Evolutionary conservation across 2,888 invertebrate species (phyloP), one percentile per base, ranked within the genome.

Genomic region (Druceiella hillmani): DNA sequence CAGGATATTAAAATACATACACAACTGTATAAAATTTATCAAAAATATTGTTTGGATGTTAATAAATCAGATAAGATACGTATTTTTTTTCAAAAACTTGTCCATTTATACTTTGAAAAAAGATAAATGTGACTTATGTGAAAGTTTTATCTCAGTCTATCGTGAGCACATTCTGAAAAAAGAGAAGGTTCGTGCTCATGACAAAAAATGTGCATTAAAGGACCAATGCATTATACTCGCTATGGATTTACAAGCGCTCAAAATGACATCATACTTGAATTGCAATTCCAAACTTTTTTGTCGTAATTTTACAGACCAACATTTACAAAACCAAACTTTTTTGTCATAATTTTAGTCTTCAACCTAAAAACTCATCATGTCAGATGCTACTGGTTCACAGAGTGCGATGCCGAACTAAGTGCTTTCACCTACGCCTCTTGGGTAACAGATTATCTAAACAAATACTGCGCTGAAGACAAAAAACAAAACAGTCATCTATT

Each of bases 221-320:
- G 13, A 41, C 22, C 40, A 44, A 20, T 46, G 49, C 10, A 33
- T 44, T 35, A 5, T 51, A 9, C 44, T 50, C 3, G 36, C 50
- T 5, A 48, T 53, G 47, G 50, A 50, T 33, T 36, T 52, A 27
- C 43, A 51, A 32, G 33, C 52, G 12, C 46, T 51, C 2, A 50
- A 50, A 42, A 30, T 47, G 5, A 47, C 48, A 17, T 50, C 51
- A 13, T 49, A 36, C 29, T 25, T 41, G n/a, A 24, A 25, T 33
- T 11, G 43, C 41, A 22, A 49, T 33, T 36, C 45, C 42, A 17
- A 36, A 41, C 15, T 49, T 47, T 39, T n/a, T n/a, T n/a, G n/a
- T n/a, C n/a, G n/a, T n/a, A n/a, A n/a, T n/a, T n/a, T n/a, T n/a
- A n/a, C n/a, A n/a, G n/a, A n/a, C n/a, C n/a, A n/a, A n/a, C n/a